Percentiles rank a stretch among this genome's conserved stretches.
Conservation (phyloP, 2,797 vertebrate species). For the Pampus argenteus region DNA sequence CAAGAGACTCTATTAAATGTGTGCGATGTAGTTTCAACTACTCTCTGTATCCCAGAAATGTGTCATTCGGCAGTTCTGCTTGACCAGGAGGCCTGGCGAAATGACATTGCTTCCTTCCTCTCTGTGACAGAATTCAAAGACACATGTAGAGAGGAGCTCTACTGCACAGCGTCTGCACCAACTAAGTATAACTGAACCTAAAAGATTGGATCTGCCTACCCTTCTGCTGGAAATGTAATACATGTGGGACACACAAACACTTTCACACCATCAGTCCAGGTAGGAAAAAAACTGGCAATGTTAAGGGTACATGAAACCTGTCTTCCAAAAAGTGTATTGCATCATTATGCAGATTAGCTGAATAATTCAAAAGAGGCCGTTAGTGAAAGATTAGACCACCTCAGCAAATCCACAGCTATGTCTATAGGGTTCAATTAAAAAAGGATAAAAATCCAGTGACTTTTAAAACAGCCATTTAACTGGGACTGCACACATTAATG, state of each 20-base stretch:
- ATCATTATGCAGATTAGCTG: conserved; percentile 61
- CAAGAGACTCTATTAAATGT: conserved; percentile 63
- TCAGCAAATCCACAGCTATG: conserved; percentile 67
- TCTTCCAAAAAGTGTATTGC: conserved; percentile 31
- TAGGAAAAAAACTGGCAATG: not conserved
- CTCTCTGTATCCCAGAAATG: conserved; percentile 48
- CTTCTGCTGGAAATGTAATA: not conserved
- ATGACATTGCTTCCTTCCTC: conserved; percentile 35
- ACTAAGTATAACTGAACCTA: conserved; percentile 27
- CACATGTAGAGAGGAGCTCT: conserved; percentile 13
- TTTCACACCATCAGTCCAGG: conserved; percentile 3
- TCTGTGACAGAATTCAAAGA: conserved; percentile 34
- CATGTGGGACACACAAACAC: conserved; percentile 1
- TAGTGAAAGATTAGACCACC: conserved; percentile 74
- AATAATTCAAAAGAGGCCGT: conserved; percentile 72
- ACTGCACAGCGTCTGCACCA: conserved; percentile 26
- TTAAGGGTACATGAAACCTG: conserved; percentile 23
- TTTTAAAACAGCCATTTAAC: conserved; percentile 77
- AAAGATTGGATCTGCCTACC: not conserved
- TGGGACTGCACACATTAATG: conserved; percentile 72
- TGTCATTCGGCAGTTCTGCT: conserved; percentile 49
- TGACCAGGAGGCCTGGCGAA: conserved; percentile 38
- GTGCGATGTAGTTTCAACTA: conserved; percentile 45
- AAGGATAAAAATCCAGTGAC: conserved; percentile 76
- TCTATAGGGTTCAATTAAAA: conserved; percentile 82